Evolutionary conservation across 1,140 invertebrate genomes (phyloP).

Genomic region (Drosophila quadrilineata): DNA sequence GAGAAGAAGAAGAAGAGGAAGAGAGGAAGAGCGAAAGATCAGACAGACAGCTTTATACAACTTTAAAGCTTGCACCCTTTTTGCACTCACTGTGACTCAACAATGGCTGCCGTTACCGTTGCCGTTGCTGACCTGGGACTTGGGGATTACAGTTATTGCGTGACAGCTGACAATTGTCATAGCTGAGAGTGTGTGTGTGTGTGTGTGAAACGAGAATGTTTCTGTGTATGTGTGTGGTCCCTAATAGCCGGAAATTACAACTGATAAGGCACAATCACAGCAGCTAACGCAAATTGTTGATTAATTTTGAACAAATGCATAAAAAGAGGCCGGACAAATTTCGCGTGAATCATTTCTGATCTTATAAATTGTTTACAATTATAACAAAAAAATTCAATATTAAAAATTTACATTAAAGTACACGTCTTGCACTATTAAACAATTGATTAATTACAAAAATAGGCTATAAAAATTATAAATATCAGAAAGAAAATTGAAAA

Average conservation of each 20-base stretch:
- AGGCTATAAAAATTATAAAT: no score
- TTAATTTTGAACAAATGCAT: conserved; percentile 6
- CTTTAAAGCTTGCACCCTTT: conserved; percentile 21
- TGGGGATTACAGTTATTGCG: conserved; percentile 37
- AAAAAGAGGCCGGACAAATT: no score
- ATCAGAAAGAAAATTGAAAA: no score
- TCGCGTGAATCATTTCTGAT: no score
- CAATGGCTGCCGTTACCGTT: no score
- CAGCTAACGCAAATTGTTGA: conserved; percentile 30
- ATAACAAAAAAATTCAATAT: no score
- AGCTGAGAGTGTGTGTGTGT: not conserved
- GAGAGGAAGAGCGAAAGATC: not conserved
- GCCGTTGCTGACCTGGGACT: not conserved
- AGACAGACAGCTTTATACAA: conserved; percentile 14
- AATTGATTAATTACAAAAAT: no score
- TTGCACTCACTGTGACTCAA: conserved; percentile 21
- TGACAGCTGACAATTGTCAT: conserved; percentile 59
- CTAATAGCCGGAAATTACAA: conserved; percentile 40
- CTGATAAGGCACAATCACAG: conserved; percentile 41
- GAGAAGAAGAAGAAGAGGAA: not conserved
- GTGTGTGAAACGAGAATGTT: not conserved
- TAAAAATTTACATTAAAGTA: no score
- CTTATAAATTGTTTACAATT: no score
- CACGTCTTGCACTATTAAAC: no score
- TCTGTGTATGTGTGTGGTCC: not conserved